These are phyloP conservation scores for Miichthys miiuy DNA, from an alignment of 2,797 vertebrate genomes.

Conservation along the genomic window DNA sequence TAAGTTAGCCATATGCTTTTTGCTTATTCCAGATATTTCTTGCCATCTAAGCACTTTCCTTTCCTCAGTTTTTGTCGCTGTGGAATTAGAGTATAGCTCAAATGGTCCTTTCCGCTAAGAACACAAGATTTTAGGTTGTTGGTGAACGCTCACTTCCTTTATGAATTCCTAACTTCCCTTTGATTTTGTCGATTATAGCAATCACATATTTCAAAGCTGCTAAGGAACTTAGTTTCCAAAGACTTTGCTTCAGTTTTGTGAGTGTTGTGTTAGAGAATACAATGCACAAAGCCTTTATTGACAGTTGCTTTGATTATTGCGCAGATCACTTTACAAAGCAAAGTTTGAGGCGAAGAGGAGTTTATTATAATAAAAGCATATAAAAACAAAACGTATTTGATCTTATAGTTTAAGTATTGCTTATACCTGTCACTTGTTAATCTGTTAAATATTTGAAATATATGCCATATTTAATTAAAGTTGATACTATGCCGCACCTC, in stretches of 20 bases:
- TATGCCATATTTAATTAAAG: conserved; percentile 71
- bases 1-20: conserved; percentile 60
- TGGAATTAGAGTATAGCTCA: conserved; percentile 55
- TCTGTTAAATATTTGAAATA: conserved; percentile 42
- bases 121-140: conserved; percentile 29
- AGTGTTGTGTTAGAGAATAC: conserved; percentile 55
- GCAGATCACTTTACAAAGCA: conserved; percentile 60
- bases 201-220: conserved; percentile 75
- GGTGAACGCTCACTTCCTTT: conserved; percentile 28
- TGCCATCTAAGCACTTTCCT: conserved; percentile 66
- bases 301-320: conserved; percentile 59
- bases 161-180: conserved; percentile 30
- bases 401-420: conserved; percentile 59
- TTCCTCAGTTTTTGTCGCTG: conserved; percentile 59
- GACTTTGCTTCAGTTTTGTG: conserved; percentile 67
- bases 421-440: conserved; percentile 57
- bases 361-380: conserved; percentile 71
- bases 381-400: conserved; percentile 64
- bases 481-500: conserved; percentile 55
- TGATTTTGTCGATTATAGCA: conserved; percentile 58
- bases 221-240: conserved; percentile 67
- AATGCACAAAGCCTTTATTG: conserved; percentile 65
- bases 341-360: conserved; percentile 37
- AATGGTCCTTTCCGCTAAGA: conserved; percentile 41
- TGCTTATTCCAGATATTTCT: conserved; percentile 67